These are phyloP conservation scores for Antennarius striatus DNA, from an alignment of 2,113 vertebrate species.

Conservation along the genomic window DNA sequence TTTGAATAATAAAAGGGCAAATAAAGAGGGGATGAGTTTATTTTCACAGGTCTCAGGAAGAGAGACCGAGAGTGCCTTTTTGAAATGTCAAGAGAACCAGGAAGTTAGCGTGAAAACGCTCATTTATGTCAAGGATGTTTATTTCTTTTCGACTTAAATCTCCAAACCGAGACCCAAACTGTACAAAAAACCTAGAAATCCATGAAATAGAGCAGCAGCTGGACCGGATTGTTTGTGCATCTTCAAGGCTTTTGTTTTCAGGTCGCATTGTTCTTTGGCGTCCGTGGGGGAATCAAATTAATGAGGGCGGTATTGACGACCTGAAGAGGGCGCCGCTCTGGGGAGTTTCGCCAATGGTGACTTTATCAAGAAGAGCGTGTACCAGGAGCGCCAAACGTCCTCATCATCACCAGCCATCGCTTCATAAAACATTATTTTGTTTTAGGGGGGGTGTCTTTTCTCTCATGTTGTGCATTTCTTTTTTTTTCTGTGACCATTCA, in stretches of 20 bases:
- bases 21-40: no score
- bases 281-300: slow-evolving; percentile 10
- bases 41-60: no score
- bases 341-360: slow-evolving; percentile 2
- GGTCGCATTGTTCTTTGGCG: not conserved
- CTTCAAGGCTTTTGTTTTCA: slow-evolving; percentile 10
- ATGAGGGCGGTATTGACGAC: slow-evolving; percentile 20
- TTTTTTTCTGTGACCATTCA: not conserved
- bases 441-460: no score
- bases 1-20: no score
- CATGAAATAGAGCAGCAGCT: not conserved
- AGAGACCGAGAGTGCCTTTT: no score
- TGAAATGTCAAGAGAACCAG: no score
- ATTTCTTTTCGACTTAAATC: no score
- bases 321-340: not conserved
- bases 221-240: not conserved
- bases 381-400: slow-evolving; percentile 2
- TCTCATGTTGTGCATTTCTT: not conserved
- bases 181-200: no score
- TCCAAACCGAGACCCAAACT: no score
- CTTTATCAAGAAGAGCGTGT: slow-evolving; percentile 8
- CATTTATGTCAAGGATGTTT: no score
- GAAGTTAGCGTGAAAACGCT: no score
- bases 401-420: not conserved
- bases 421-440: not conserved